Conservation (phyloP, 2,797 vertebrate genomes). For the Gymnopithys bicolor region DNA sequence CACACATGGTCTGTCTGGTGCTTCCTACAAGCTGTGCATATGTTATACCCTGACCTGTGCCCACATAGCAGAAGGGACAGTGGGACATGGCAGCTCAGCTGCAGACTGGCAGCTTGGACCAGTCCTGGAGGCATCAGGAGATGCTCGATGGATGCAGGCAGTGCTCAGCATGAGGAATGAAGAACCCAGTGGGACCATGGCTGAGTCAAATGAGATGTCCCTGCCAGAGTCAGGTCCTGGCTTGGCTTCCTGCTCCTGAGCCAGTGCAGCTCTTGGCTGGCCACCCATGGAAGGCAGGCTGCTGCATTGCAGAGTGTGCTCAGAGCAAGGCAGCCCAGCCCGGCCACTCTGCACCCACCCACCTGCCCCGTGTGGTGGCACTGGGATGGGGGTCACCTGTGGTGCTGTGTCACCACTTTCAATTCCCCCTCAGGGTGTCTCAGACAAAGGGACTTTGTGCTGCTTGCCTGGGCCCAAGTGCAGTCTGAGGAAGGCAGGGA, state of each 20-base stretch:
- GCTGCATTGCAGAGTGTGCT: not conserved
- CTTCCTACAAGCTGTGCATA: not conserved
- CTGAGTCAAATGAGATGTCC: not conserved
- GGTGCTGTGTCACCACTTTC: not conserved
- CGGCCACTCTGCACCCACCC: not conserved
- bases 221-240: not conserved
- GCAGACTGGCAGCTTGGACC: not conserved
- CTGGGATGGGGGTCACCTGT: not conserved
- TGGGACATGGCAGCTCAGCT: not conserved
- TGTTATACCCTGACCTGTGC: not conserved
- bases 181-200: not conserved
- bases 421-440: not conserved
- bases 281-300: not conserved
- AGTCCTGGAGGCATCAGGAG: not conserved
- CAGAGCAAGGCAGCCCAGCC: not conserved
- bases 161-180: not conserved
- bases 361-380: not conserved
- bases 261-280: slow-evolving; percentile 6
- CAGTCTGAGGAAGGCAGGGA: not conserved
- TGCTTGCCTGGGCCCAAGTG: not conserved
- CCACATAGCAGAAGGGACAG: not conserved
- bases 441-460: not conserved
- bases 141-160: not conserved
- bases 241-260: not conserved
- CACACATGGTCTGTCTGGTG: not conserved